A percentile compares a stretch with the other conserved stretches of the same genome.
These are phyloP conservation scores for Rallus limicola DNA, from an alignment of 2,113 vertebrate species.

Conservation along the genomic window DNA sequence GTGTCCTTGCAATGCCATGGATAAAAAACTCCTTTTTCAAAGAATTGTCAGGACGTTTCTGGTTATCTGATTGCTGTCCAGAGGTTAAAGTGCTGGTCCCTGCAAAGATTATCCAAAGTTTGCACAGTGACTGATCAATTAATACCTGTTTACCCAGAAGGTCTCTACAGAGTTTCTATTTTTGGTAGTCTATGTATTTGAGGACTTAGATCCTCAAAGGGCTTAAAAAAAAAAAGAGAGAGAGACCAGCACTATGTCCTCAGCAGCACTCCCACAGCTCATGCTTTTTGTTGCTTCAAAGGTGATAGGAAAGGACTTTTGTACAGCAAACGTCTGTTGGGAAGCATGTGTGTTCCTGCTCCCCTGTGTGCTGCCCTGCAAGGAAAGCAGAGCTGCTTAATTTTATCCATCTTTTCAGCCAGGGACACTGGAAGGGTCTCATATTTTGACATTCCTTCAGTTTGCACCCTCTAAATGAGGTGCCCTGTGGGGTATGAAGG, in stretches of 20 bases:
- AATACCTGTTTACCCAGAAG: background rate
- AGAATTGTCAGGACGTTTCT: constrained; percentile 32
- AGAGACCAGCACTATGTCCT: background rate
- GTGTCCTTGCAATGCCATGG: background rate
- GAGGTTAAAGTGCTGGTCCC: constrained; percentile 26
- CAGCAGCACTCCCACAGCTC: background rate
- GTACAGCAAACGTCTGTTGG: rapidly evolving
- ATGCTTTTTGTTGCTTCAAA: background rate
- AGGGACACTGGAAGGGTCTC: background rate
- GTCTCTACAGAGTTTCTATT: background rate
- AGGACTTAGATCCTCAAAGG: background rate
- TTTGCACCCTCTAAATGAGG: background rate
- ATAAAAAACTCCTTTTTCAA: background rate
- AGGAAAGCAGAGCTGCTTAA: background rate
- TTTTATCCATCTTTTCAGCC: background rate
- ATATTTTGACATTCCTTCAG: background rate
- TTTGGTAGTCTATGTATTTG: background rate
- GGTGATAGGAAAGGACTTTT: background rate
- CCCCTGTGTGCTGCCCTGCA: rapidly evolving
- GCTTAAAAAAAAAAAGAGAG: background rate
- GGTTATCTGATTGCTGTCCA: constrained; percentile 23
- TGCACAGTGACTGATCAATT: constrained; percentile 20
- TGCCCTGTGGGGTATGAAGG: rapidly evolving
- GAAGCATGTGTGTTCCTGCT: rapidly evolving
- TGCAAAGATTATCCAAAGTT: constrained; percentile 41